Conservation (phyloP, 1,140 invertebrate species). For the Antheraea pernyi region DNA sequence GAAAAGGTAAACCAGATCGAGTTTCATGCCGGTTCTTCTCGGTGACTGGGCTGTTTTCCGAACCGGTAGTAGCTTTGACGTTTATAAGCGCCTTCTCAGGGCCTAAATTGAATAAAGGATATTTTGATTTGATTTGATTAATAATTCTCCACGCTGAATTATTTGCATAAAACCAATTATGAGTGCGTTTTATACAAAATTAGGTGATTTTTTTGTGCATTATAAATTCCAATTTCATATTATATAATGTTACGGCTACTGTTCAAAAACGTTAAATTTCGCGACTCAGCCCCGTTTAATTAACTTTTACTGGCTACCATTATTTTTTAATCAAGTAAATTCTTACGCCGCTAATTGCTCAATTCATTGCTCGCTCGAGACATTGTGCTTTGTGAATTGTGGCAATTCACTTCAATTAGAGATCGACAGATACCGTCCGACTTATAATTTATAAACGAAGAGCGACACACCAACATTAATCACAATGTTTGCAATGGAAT, state of each 20-base stretch:
- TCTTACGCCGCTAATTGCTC: constrained; percentile 47
- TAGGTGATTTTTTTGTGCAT: too few species aligned
- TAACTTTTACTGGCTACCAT: constrained; percentile 25
- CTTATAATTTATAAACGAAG: constrained; percentile 58
- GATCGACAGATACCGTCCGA: constrained; percentile 54
- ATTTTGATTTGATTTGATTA: too few species aligned
- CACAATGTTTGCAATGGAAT: constrained; percentile 38
- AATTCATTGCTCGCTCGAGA: constrained; percentile 43
- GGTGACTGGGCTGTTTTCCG: too few species aligned
- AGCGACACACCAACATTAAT: constrained; percentile 50
- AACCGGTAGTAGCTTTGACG: too few species aligned
- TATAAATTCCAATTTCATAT: not conserved
- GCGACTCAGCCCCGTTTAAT: constrained; percentile 13
- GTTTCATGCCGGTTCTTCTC: too few species aligned
- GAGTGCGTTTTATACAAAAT: too few species aligned
- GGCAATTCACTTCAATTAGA: constrained; percentile 61
- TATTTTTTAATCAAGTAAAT: constrained; percentile 43
- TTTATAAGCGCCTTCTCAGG: too few species aligned
- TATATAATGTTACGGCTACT: not conserved
- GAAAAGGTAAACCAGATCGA: too few species aligned
- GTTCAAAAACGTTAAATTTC: not conserved
- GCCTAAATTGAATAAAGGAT: too few species aligned
- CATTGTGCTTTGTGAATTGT: constrained; percentile 44
- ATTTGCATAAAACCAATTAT: too few species aligned
- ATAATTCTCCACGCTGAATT: too few species aligned